Evolutionary conservation across 2,113 vertebrate species (phyloP).

Genomic region (Garra rufa): DNA sequence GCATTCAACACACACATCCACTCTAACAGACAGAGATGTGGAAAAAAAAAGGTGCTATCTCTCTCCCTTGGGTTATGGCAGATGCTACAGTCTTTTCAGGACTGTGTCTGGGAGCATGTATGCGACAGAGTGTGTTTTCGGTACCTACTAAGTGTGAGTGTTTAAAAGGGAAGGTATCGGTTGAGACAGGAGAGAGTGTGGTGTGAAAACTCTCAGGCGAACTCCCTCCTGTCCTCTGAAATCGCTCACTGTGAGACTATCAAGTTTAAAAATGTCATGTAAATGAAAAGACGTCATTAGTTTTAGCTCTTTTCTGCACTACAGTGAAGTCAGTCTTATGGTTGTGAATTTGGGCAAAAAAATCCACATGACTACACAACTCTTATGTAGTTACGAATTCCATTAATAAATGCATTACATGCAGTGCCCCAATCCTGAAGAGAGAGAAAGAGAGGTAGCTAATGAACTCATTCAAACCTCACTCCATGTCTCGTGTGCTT

Average conservation of each 20-base stretch:
- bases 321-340: neutral
- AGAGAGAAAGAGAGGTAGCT: constrained; percentile 17
- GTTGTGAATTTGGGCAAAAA: too few species aligned
- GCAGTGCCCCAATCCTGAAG: neutral
- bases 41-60: constrained; percentile 50
- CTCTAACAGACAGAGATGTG: constrained; percentile 60
- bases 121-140: neutral
- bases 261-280: neutral
- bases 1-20: constrained; percentile 6
- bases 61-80: neutral
- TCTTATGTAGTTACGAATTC: neutral
- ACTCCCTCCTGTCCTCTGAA: neutral
- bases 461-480: constrained; percentile 37
- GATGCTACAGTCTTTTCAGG: constrained; percentile 5
- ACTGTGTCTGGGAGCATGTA: neutral
- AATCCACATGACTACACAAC: neutral
- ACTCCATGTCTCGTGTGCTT: constrained; percentile 45
- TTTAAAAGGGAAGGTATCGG: neutral
- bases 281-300: neutral
- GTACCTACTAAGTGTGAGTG: neutral
- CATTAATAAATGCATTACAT: neutral
- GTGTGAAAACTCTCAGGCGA: constrained; percentile 2
- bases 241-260: neutral
- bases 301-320: neutral
- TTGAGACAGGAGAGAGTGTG: neutral